Evolutionary conservation across 2,888 invertebrate genomes (phyloP), one percentile per base, ranked within the genome.

Genomic region (Sussaba pulchella): DNA sequence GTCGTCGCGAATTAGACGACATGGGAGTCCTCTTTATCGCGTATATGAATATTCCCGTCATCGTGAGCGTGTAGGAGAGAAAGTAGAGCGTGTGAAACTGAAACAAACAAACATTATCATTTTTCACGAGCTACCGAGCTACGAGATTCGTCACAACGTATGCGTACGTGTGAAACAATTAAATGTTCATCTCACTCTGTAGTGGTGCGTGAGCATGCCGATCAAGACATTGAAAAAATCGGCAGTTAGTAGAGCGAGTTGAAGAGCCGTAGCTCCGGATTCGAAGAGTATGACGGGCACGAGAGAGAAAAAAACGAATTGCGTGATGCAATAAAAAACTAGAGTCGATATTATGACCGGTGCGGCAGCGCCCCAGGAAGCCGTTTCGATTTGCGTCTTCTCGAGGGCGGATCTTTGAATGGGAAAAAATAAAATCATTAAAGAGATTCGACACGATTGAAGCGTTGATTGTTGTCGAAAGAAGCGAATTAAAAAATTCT

Each of bases 31-130:
- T 94, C 85, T 95, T 94, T 74, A 96, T 94, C 1, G 95, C 94
- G 85, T 95, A 95, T 67, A 95, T 93, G 79, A 94, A 93, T 75
- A 96, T 95, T 17, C 97, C 97, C 47, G 94, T 93, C 93, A 97
- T 95, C 57, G 97, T 96, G 86, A 97, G 93, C 66, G 95, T 92
- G 91, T 96, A 97, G 12, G 97, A 96, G 80, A 97, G 92, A 92
- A 97, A 96, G 92, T 97, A 97, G 76, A 97, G 93, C 24, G 95
- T 94, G 92, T 97, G 96, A 92, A 97, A 97, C 97, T 97, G 94
- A 82, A 94, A 93, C 8, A 10, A 17, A 50, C 12, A 8, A 41
- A 21, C 0, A 41, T 17, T 19, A n/a, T n/a, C n/a, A n/a, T n/a
- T n/a, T n/a, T n/a, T n/a, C n/a, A n/a, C n/a, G n/a, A n/a, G n/a